Evolutionary conservation across 2,888 invertebrate species (phyloP).

Genomic region (Pyrrhia umbra): DNA sequence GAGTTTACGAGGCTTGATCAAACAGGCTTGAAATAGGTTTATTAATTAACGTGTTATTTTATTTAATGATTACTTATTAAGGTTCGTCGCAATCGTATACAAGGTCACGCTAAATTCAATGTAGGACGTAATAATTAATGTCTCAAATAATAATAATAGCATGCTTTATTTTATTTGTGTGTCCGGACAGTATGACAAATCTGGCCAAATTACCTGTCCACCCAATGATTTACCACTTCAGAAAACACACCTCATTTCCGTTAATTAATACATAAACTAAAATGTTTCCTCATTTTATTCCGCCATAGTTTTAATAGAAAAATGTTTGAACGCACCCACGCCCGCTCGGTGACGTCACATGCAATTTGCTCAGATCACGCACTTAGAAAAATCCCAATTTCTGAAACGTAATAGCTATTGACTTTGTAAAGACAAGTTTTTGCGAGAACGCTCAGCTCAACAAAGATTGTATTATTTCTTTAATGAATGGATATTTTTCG

Average conservation of each 20-base stretch:
- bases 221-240: slow-evolving; percentile 21
- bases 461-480: not conserved
- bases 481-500: not conserved
- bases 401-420: slow-evolving; percentile 18
- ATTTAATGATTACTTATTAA: not conserved
- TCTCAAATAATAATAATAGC: not conserved
- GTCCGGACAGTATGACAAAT: slow-evolving; percentile 20
- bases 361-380: slow-evolving; percentile 32
- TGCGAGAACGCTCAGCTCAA: not conserved
- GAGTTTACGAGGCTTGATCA: not conserved
- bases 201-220: slow-evolving; percentile 28
- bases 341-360: slow-evolving; percentile 19
- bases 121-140: slow-evolving; percentile 14
- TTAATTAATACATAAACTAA: slow-evolving; percentile 40
- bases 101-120: slow-evolving; percentile 7
- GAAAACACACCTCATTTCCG: slow-evolving; percentile 36
- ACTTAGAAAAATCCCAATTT: slow-evolving; percentile 26
- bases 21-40: not conserved
- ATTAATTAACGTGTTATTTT: not conserved
- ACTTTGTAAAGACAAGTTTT: slow-evolving; percentile 1
- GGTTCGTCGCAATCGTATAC: slow-evolving; percentile 21
- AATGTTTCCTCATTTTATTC: slow-evolving; percentile 23
- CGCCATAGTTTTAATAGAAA: slow-evolving; percentile 40
- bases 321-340: slow-evolving; percentile 7
- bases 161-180: slow-evolving; percentile 2